Evolutionary conservation across 2,888 invertebrate species (phyloP).

Genomic region (Drosophila atripex): DNA sequence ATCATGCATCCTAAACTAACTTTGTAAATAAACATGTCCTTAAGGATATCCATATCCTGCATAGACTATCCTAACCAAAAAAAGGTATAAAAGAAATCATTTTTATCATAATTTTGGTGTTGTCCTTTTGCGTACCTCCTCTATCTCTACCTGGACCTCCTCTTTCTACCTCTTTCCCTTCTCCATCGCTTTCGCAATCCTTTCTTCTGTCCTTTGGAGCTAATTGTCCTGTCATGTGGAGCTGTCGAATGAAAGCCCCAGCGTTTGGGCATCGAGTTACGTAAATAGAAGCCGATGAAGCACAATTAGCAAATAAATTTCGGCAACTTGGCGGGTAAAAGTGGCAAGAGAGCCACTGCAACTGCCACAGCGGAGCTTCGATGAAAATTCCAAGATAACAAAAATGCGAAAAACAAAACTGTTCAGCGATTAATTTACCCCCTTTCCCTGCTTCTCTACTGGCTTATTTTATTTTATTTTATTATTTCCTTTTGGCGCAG

Average conservation of each 20-base stretch:
- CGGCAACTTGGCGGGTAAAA: slow-evolving; percentile 23
- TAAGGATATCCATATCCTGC: neutral
- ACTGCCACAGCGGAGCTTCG: slow-evolving; percentile 11
- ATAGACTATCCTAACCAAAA: neutral
- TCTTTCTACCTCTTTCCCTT: neutral
- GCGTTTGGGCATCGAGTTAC: slow-evolving; percentile 19
- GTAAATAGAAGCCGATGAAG: slow-evolving; percentile 30
- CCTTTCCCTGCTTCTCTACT: slow-evolving; percentile 6
- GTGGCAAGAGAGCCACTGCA: slow-evolving; percentile 13
- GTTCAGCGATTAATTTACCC: slow-evolving; percentile 40
- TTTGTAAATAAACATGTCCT: slow-evolving; percentile 36
- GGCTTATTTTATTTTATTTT: neutral
- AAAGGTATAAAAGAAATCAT: neutral
- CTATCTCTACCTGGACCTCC: neutral
- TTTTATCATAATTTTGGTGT: neutral
- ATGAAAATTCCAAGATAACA: slow-evolving; percentile 33
- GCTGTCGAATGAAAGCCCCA: slow-evolving; percentile 12
- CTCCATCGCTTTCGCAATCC: slow-evolving; percentile 24
- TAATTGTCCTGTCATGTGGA: slow-evolving; percentile 68
- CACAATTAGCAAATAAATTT: slow-evolving; percentile 51
- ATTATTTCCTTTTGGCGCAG: neutral
- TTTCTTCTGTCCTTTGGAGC: slow-evolving; percentile 42
- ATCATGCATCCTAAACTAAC: slow-evolving; percentile 33
- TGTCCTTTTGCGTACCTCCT: slow-evolving; percentile 7
- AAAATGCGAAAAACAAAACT: slow-evolving; percentile 41